phyloP scores from a whole-genome alignment of 2,888 invertebrate genomes.

The Drosophila mettleri region DNA sequence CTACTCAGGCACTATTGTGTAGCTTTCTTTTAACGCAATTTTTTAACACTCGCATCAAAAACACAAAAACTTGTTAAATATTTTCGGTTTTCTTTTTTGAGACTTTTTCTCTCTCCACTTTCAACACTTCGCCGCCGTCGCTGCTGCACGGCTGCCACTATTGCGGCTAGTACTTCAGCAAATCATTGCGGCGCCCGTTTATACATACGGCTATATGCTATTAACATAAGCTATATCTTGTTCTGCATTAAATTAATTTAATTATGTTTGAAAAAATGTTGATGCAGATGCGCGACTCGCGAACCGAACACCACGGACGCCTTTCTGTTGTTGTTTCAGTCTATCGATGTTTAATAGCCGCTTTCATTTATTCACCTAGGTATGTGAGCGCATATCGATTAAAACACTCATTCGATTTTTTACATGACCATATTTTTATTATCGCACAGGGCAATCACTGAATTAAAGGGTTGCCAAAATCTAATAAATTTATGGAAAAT shows the following conservation, averaged over 20 bases:
- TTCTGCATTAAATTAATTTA: conserved; percentile 44
- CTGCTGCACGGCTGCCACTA: conserved; percentile 39
- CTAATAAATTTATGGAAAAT: not conserved
- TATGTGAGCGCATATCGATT: conserved; percentile 37
- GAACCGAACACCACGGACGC: conserved; percentile 64
- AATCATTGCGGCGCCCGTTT: conserved; percentile 37
- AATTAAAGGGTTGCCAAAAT: not conserved
- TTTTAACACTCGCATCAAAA: conserved; percentile 52
- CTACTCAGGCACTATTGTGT: conserved; percentile 20
- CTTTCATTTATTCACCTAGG: conserved; percentile 23
- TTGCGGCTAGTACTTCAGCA: conserved; percentile 40
- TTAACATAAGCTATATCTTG: conserved; percentile 19
- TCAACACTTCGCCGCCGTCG: conserved; percentile 52
- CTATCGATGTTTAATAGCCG: conserved; percentile 41
- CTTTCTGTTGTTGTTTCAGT: conserved; percentile 54
- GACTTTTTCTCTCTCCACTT: conserved; percentile 64
- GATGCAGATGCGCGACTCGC: conserved; percentile 65
- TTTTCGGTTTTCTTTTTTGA: conserved; percentile 44
- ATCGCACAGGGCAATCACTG: not conserved
- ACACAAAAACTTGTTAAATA: conserved; percentile 66
- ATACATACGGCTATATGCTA: conserved; percentile 19
- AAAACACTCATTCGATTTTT: conserved; percentile 20
- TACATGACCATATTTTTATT: not conserved
- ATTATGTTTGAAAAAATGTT: conserved; percentile 31
- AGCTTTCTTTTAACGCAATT: conserved; percentile 63